Evolutionary conservation across 2,113 vertebrate species (phyloP), one percentile per base, ranked within the genome.

Genomic region (Hoplias malabaricus): DNA sequence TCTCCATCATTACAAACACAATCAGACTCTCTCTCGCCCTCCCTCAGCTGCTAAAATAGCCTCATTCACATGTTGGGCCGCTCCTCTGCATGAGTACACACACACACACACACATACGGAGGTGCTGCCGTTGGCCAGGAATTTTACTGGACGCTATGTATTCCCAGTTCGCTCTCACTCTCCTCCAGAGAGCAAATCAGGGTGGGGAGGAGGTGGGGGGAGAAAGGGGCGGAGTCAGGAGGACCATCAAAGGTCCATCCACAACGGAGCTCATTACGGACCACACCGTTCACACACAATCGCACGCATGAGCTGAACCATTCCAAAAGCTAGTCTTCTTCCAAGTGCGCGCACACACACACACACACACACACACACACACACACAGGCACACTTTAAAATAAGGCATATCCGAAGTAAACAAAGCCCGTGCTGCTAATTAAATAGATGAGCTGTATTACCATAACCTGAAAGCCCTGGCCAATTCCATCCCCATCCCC

Each of bases 401-500:
- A 90, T 86, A 87, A 87, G 85, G 84, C 75, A 88, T 83, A 78
- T 92, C 89, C 91, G 88, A 91, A 89, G 88, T 92, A 92, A 93
- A 93, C 90, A 92, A 92, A 92, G 90, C 83, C 86, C 59, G 81
- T 72, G 85, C 86, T 85, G 78, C 91, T 93, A 93, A 93, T 93
- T 93, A 93, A 93, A 93, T 91, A 92, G 91, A 93, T 92, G 92
- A 93, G 90, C 90, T 54, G 87, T 89, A 93, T 93, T 93, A 93
- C 90, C 92, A 93, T 93, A 93, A 92, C 92, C 92, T 93, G 90
- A 93, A 93, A 92, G 92, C 92, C 91, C 92, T 86, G 90, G 94
- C 91, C 95, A 93, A 93, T 94, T 94, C 86, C 69, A 74, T 54
- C 73, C 73, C 27, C 46, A 69, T 54, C 23, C 73, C 69, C 53